Base-by-base conservation (phyloP, 2,888 invertebrate genomes). In the Drepana falcataria region DNA sequence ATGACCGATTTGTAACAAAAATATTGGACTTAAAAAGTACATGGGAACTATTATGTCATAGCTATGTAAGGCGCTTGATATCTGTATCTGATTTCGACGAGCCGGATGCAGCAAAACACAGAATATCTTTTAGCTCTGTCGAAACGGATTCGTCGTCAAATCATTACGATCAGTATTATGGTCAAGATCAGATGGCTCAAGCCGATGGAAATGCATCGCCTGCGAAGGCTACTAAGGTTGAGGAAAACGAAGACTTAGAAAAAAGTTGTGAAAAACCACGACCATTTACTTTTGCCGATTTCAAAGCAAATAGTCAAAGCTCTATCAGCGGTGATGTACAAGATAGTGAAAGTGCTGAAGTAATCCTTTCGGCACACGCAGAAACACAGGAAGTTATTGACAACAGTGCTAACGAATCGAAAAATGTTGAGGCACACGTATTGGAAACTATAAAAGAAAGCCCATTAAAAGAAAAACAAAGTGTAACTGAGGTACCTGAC, bases 1-100 rank as follows among this genome's bases (percentile, higher is more conserved):
- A 91, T 66, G 93, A 93, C 68, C 89, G 90, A 64, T 93, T 93
- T 71, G 87, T 93, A 0, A 87, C 91, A 3, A 93, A 93, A 75
- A 87, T 93, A 66, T 93, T 93, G 65, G 93, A 93, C 65, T 81
- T 93, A 55, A 93, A 93, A 72, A 85, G 88, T 35, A 93, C 93
- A 3, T 93, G 93, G 93, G 93, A 93, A 72, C 73, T 93, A 5
- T 81, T 93, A 9, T 93, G 93, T 52, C 91, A 92, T 56, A 86
- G 88, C 60, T 93, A 93, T 66, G 76, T 93, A 2, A 93, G 88
- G 64, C 87, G 87, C 65, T 65, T 88, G 3, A 83, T 87, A 55
- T 78, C 77, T 55, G 76, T 89, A 1, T 77, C 87, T 0, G 87
- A 87, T 61, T 89, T 88, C 60, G 88, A 91, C 59, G 83, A 87